Conservation (phyloP, 2,113 vertebrate genomes). For the Pogonocichla stellata region DNA sequence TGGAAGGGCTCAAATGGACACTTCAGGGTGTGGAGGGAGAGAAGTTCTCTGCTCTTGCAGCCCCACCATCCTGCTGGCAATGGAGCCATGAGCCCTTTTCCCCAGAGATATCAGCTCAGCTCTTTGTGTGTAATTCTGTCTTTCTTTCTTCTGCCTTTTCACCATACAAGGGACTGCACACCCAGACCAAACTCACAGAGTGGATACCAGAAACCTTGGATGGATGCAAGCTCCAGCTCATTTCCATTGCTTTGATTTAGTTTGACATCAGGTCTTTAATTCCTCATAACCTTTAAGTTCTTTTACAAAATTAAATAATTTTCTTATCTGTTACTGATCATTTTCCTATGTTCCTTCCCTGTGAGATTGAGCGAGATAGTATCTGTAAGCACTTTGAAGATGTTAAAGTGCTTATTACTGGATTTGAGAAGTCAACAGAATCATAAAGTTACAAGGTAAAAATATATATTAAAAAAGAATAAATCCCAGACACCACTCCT, state of each 20-base stretch:
- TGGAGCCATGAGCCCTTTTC: not conserved
- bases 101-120: not conserved
- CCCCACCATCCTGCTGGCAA: not conserved
- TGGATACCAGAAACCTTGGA: not conserved
- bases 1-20: not conserved
- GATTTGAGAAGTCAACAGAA: not conserved
- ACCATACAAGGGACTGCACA: not conserved
- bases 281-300: not conserved
- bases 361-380: not conserved
- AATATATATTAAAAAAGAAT: not conserved
- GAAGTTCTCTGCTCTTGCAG: not conserved
- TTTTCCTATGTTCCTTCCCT: not conserved
- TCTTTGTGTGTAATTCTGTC: rapidly evolving
- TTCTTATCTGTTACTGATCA: not conserved
- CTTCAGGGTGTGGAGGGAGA: not conserved
- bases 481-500: not conserved
- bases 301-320: not conserved
- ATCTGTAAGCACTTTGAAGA: slow-evolving; percentile 20
- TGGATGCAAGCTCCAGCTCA: not conserved
- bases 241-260: slow-evolving; percentile 33
- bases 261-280: not conserved
- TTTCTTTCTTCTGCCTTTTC: not conserved
- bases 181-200: not conserved
- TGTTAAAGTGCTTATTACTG: not conserved
- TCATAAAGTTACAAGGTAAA: not conserved